These are phyloP conservation scores for Gallinago paraguaiae DNA, from an alignment of 2,113 vertebrate genomes.

Conservation along the genomic window DNA sequence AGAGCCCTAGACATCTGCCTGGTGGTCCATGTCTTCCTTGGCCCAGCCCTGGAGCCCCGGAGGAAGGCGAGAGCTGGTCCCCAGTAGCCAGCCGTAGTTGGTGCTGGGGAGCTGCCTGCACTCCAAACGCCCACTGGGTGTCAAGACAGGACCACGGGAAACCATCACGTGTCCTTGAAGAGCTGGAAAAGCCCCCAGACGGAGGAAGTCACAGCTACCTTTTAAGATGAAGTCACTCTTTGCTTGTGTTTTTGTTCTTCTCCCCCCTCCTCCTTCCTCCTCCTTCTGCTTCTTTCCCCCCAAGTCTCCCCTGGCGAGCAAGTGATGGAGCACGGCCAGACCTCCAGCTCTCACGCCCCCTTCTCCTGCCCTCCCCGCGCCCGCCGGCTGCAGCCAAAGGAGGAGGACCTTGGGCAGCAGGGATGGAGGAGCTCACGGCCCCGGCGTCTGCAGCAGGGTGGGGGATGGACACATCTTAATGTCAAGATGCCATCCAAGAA, in stretches of 20 bases:
- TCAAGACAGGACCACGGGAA: constrained; percentile 31
- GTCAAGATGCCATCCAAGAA: neutral
- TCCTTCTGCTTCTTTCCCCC: neutral
- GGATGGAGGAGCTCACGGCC: neutral
- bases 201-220: constrained; percentile 49
- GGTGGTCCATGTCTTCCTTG: neutral
- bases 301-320: neutral
- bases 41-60: accelerated
- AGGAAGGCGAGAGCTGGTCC: neutral
- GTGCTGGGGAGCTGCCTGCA: neutral
- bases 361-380: constrained; percentile 1
- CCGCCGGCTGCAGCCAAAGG: neutral
- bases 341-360: constrained; percentile 8
- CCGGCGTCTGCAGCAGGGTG: neutral
- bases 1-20: neutral
- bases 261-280: neutral
- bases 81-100: neutral
- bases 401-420: neutral
- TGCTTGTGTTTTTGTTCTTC: constrained; percentile 19
- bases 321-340: neutral
- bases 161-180: accelerated
- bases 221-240: constrained; percentile 57
- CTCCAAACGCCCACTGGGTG: constrained; percentile 36
- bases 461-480: neutral
- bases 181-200: neutral